Conservation (phyloP, 2,797 vertebrate genomes). For the Myripristis murdjan region DNA sequence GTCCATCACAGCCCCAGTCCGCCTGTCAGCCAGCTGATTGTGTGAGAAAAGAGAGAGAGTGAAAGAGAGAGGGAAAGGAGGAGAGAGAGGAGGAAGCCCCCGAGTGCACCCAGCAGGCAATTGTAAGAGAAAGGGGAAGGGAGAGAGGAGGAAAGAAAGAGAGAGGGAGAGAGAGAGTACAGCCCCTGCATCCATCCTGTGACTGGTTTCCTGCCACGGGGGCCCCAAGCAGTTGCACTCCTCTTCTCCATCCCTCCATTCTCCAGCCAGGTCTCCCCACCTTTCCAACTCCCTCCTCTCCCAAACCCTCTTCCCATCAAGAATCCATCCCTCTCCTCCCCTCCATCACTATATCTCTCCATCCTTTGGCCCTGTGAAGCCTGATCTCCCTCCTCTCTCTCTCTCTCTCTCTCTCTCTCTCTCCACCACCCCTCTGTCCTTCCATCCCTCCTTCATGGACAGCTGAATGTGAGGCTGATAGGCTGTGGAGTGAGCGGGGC, state of each 20-base stretch:
- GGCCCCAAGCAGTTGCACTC: conserved; percentile 55
- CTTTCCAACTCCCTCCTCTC: conserved; percentile 4
- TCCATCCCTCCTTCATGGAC: conserved; percentile 80
- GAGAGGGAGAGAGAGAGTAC: conserved; percentile 60
- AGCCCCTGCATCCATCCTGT: conserved; percentile 55
- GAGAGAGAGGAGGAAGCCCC: conserved; percentile 53
- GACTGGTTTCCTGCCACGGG: conserved; percentile 64
- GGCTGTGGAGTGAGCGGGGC: conserved; percentile 80
- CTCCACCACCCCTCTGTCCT: conserved; percentile 67
- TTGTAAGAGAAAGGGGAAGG: conserved; percentile 53
- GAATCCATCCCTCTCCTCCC: conserved; percentile 43
- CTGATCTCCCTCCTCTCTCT: conserved; percentile 51
- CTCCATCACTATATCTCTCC: conserved; percentile 56
- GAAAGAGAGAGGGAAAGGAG: conserved; percentile 12
- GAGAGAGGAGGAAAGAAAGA: conserved; percentile 44
- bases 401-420: conserved; percentile 31
- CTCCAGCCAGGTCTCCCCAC: conserved; percentile 46
- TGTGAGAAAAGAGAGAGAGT: conserved; percentile 76
- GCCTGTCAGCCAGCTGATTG: conserved; percentile 83
- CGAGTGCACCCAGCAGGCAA: conserved; percentile 72
- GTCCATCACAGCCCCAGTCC: conserved; percentile 83
- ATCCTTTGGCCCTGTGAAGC: conserved; percentile 50
- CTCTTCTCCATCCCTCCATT: conserved; percentile 57
- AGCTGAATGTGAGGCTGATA: conserved; percentile 83
- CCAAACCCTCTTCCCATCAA: conserved; percentile 62